phyloP scores from a whole-genome alignment of 2,113 vertebrate species.

The Arothron firmamentum region DNA sequence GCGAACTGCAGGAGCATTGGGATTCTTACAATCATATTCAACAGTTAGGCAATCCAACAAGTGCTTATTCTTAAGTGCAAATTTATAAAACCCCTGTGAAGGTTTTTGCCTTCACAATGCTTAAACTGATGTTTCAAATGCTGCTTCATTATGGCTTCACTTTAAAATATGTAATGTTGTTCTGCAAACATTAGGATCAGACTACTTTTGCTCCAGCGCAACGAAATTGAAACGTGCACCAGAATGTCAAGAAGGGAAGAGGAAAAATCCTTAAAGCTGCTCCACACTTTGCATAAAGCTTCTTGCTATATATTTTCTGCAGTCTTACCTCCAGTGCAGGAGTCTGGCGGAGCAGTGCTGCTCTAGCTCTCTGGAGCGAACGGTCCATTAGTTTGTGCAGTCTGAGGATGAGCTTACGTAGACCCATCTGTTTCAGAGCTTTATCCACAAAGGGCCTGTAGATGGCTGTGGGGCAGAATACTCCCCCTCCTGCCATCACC shows the following conservation, averaged over 20 bases:
- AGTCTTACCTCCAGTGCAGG: conserved; percentile 81
- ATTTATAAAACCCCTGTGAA: neutral
- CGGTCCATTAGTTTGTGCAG: conserved; percentile 98
- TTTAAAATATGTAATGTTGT: no score
- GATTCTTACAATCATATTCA: neutral
- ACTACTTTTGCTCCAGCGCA: no score
- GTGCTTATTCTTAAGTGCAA: neutral
- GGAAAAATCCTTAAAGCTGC: no score
- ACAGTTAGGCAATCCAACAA: neutral
- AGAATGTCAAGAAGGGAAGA: no score
- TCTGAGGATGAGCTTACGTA: conserved; percentile 93
- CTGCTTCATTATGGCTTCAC: no score
- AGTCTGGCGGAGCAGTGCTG: conserved; percentile 84
- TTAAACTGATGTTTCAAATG: no score
- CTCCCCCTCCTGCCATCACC: conserved; percentile 56
- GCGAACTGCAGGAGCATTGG: conserved; percentile 77
- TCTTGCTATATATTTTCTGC: neutral
- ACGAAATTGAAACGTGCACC: no score
- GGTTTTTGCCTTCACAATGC: no score
- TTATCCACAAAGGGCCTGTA: conserved; percentile 99
- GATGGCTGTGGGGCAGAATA: conserved; percentile 89
- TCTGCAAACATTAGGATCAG: no score
- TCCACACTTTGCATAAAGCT: neutral
- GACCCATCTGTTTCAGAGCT: conserved; percentile 98
- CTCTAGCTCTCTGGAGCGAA: conserved; percentile 89